phyloP scores from a whole-genome alignment of 2,888 invertebrate genomes.

The Andrena haemorrhoa region DNA sequence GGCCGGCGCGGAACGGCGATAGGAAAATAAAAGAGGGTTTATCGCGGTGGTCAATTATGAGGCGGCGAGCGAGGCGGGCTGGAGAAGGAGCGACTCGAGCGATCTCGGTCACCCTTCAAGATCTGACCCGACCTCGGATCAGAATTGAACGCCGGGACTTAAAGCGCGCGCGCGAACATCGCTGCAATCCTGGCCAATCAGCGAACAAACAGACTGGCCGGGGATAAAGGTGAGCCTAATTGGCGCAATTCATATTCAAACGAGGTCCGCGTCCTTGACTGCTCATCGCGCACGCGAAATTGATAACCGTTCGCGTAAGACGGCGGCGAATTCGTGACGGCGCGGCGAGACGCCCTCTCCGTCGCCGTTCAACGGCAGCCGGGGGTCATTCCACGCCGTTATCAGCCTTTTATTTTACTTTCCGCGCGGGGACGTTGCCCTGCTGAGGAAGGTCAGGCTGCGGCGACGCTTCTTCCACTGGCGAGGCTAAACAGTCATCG shows the following conservation, averaged over 20 bases:
- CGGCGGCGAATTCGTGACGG: conserved; percentile 29
- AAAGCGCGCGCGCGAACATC: conserved; percentile 61
- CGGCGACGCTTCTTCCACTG: conserved; percentile 12
- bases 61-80: conserved; percentile 1
- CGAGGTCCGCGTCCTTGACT: conserved; percentile 79
- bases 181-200: conserved; percentile 81
- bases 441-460: conserved; percentile 49
- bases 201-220: conserved; percentile 81
- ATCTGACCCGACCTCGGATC: conserved; percentile 72
- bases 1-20: not conserved
- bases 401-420: conserved; percentile 49
- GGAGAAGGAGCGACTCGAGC: conserved; percentile 25
- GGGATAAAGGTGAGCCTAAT: conserved; percentile 83
- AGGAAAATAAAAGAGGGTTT: conserved; percentile 26
- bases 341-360: not conserved
- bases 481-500: conserved; percentile 4
- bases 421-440: conserved; percentile 36
- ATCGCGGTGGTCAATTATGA: conserved; percentile 37
- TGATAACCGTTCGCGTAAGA: conserved; percentile 69
- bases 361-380: conserved; percentile 2
- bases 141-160: conserved; percentile 64
- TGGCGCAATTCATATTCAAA: conserved; percentile 83
- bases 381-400: conserved; percentile 48
- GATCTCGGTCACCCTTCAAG: conserved; percentile 68
- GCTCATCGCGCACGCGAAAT: conserved; percentile 71